Evolutionary conservation across 2,888 invertebrate genomes (phyloP).

Genomic region (Drosophila antonietae): DNA sequence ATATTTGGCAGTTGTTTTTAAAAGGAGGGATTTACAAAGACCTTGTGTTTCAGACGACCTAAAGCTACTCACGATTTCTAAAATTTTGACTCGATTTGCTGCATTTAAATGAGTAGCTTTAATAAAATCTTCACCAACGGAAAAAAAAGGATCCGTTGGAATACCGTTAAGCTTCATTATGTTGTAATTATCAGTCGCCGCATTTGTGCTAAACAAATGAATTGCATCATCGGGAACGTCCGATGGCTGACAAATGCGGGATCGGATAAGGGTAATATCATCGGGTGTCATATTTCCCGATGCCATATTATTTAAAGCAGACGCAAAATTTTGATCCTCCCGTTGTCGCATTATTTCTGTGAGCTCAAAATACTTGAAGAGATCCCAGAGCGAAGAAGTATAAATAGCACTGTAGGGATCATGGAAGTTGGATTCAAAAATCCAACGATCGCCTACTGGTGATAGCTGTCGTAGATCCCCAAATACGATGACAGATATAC

Average conservation of each 20-base stretch:
- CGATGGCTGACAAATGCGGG: too few species aligned
- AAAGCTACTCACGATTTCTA: too few species aligned
- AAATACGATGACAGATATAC: neutral
- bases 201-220: too few species aligned
- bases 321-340: neutral
- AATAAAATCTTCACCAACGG: neutral
- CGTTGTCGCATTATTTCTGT: constrained; percentile 1
- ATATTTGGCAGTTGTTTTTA: neutral
- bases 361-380: neutral
- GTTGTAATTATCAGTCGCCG: too few species aligned
- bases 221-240: too few species aligned
- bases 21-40: neutral
- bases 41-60: neutral
- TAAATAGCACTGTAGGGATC: neutral
- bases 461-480: neutral
- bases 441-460: neutral
- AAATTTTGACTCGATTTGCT: neutral
- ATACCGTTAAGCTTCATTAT: too few species aligned
- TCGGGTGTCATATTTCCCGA: neutral
- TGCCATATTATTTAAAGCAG: neutral
- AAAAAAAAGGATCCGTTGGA: neutral
- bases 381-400: neutral
- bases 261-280: too few species aligned
- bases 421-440: neutral
- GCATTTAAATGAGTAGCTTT: neutral